Conservation (phyloP, 2,113 vertebrate species). For the Pelmatolapia mariae region DNA sequence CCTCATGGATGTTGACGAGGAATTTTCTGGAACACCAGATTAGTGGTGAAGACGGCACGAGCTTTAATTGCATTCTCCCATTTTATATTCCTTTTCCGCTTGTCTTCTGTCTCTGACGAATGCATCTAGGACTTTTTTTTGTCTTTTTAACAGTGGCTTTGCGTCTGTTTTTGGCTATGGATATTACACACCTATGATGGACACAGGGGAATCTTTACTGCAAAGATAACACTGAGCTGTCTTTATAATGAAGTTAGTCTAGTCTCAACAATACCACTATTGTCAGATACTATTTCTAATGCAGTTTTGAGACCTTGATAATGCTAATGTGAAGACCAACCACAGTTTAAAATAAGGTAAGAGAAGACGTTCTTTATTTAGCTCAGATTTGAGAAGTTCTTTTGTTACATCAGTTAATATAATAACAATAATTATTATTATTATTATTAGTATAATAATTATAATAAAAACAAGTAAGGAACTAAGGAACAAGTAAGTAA, state of each 20-base stretch:
- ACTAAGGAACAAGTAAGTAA: not conserved
- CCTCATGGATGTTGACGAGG: not conserved
- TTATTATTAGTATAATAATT: not conserved
- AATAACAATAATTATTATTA: fast-evolving
- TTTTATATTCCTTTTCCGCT: not conserved
- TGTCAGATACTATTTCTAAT: not conserved
- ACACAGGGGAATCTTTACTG: not conserved
- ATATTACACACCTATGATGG: not conserved
- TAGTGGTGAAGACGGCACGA: not conserved
- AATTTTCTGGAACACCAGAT: not conserved
- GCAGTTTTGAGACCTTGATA: not conserved
- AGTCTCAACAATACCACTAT: not conserved
- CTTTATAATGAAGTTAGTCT: not conserved
- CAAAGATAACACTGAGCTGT: not conserved
- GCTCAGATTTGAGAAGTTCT: not conserved
- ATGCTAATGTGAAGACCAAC: not conserved
- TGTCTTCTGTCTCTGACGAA: not conserved
- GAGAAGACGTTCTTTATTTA: not conserved
- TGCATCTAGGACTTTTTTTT: not conserved
- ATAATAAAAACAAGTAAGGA: not conserved
- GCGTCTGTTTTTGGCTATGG: not conserved
- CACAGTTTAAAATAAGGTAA: not conserved
- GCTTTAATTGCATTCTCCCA: not conserved
- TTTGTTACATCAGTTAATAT: not conserved
- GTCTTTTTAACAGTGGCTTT: not conserved